phyloP scores from a whole-genome alignment of 2,888 invertebrate species.

The Xestia ashworthii region DNA sequence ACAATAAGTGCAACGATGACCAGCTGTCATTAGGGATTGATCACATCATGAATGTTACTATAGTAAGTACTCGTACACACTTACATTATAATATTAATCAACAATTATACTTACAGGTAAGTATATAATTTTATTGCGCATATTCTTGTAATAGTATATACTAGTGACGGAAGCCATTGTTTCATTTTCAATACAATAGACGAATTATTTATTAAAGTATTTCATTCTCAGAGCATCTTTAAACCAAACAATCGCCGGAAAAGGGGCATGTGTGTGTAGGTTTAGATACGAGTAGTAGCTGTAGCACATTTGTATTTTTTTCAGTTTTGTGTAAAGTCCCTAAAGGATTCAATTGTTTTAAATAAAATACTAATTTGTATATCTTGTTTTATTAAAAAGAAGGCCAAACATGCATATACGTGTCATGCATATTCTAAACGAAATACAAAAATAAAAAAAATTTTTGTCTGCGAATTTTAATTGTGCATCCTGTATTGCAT shows the following conservation, averaged over 20 bases:
- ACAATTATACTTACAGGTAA: background rate
- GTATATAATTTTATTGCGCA: background rate
- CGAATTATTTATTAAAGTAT: constrained; percentile 24
- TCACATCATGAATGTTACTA: constrained; percentile 38
- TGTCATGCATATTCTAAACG: background rate
- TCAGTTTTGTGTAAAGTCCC: too few species aligned
- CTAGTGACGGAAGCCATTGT: constrained; percentile 20
- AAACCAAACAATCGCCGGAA: background rate
- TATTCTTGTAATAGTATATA: constrained; percentile 14
- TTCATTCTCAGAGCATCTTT: constrained; percentile 14
- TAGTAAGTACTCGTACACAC: background rate
- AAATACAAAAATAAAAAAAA: too few species aligned
- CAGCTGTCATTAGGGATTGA: background rate
- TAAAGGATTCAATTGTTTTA: background rate
- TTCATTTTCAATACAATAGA: constrained; percentile 31
- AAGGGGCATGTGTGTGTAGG: background rate
- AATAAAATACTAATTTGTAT: background rate
- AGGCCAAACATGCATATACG: background rate
- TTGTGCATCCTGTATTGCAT: background rate
- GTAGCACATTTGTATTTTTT: too few species aligned
- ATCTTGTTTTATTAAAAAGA: background rate
- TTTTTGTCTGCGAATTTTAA: background rate
- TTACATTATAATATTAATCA: background rate
- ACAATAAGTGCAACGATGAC: background rate
- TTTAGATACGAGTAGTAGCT: background rate